Conservation (phyloP, 2,113 vertebrate species). For the Cyanoramphus novaezelandiae region DNA sequence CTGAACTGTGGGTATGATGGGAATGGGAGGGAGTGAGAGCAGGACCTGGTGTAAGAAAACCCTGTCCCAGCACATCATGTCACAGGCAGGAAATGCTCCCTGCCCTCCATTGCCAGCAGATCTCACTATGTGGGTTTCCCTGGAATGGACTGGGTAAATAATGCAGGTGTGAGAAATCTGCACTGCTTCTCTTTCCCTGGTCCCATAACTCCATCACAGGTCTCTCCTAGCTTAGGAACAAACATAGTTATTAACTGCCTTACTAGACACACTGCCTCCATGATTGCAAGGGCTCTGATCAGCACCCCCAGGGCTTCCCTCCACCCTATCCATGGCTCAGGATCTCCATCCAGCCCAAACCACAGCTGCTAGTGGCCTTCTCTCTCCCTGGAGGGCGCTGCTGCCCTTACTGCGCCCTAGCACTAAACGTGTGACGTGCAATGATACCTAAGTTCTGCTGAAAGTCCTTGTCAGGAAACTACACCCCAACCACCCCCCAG, state of each 20-base stretch:
- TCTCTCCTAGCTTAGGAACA: not conserved
- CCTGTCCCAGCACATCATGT: not conserved
- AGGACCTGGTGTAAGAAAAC: not conserved
- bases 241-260: not conserved
- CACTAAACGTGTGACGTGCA: not conserved
- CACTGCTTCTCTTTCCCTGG: not conserved
- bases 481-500: not conserved
- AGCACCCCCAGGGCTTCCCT: not conserved
- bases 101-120: not conserved
- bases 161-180: not conserved
- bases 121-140: not conserved
- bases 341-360: not conserved
- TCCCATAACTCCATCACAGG: not conserved
- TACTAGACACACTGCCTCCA: not conserved
- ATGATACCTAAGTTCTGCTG: not conserved
- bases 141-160: not conserved
- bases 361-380: not conserved
- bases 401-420: not conserved
- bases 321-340: not conserved
- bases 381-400: not conserved
- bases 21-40: not conserved
- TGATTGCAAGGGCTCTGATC: not conserved
- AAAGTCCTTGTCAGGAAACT: not conserved
- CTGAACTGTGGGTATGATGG: not conserved
- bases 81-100: not conserved